Conservation (phyloP, 2,888 invertebrate species). For the Tupiocoris notatus region DNA sequence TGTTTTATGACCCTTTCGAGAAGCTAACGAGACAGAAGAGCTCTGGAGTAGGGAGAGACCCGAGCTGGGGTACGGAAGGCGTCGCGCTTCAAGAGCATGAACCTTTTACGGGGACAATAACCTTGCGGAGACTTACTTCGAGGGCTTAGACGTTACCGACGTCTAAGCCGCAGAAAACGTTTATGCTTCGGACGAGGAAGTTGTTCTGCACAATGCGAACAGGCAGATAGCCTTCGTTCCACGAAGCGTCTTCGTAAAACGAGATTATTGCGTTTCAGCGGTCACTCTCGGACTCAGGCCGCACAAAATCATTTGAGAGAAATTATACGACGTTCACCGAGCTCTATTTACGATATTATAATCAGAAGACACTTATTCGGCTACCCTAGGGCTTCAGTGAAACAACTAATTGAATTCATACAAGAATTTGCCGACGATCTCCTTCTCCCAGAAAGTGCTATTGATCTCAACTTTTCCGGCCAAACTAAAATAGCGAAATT, state of each 20-base stretch:
- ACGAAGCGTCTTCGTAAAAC: background rate
- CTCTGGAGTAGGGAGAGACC: background rate
- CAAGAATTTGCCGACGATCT: too few species aligned
- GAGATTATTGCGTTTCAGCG: background rate
- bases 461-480: too few species aligned
- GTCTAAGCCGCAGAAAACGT: background rate
- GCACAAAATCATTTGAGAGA: too few species aligned
- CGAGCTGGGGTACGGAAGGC: background rate
- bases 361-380: too few species aligned
- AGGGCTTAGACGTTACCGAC: background rate
- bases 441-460: too few species aligned
- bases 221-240: background rate
- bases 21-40: background rate
- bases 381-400: too few species aligned
- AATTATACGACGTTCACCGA: too few species aligned
- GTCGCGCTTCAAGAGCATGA: background rate
- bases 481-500: too few species aligned
- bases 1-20: background rate
- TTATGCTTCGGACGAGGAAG: background rate
- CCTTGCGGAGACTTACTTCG: background rate
- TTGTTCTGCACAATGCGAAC: background rate
- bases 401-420: too few species aligned
- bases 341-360: too few species aligned
- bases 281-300: too few species aligned
- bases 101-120: background rate